A percentile compares a stretch with the other conserved stretches of the same genome.
phyloP scores from a whole-genome alignment of 2,113 vertebrate species.

The Martes martes region DNA sequence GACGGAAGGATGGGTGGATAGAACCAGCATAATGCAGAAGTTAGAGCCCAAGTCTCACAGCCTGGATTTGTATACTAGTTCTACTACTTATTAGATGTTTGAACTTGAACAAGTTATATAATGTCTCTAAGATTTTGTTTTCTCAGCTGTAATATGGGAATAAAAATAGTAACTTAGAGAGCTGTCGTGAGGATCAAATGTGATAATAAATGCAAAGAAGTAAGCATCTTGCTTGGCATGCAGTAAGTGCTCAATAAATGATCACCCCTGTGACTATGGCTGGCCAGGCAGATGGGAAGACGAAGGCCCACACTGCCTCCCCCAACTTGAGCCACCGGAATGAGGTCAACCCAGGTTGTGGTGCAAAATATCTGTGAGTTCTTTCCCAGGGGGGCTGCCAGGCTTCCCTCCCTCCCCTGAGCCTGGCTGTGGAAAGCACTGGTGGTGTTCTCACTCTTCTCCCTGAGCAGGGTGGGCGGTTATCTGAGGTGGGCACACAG shows the following conservation, averaged over 20 bases:
- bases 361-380: background rate
- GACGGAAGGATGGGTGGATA: background rate
- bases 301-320: background rate
- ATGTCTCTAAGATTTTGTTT: constrained; percentile 17
- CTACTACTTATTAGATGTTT: background rate
- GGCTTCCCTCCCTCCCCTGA: background rate
- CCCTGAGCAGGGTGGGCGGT: background rate
- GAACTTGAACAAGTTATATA: constrained; percentile 8
- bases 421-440: background rate
- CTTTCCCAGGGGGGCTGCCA: background rate
- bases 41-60: background rate
- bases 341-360: background rate
- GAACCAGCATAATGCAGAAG: background rate
- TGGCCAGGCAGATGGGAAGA: background rate
- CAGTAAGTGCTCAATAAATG: background rate
- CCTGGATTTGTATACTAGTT: background rate
- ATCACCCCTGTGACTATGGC: background rate
- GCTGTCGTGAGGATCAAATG: background rate
- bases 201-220: background rate
- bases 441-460: background rate
- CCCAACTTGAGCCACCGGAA: background rate
- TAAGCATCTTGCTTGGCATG: background rate
- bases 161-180: background rate
- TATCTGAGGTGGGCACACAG: background rate
- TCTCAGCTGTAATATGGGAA: background rate